Evolutionary conservation across 2,888 invertebrate genomes (phyloP).

Genomic region (Fragum sueziense): DNA sequence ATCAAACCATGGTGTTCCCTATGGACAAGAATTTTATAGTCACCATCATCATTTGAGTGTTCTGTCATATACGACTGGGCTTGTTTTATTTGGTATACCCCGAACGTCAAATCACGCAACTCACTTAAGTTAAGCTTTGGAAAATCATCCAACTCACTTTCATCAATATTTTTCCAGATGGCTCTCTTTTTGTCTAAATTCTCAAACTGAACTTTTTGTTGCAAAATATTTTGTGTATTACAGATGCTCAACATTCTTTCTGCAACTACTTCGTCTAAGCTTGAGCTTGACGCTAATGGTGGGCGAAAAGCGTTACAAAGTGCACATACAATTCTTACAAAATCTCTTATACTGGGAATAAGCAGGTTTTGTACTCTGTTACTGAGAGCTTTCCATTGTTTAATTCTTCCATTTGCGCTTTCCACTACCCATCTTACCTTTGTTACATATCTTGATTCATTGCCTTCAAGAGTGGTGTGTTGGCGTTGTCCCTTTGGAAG

Average conservation of each 20-base stretch:
- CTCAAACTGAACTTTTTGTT: neutral
- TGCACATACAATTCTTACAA: slow-evolving; percentile 15
- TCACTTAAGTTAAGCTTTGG: slow-evolving; percentile 9
- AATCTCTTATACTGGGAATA: slow-evolving; percentile 4
- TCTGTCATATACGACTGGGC: slow-evolving; percentile 2
- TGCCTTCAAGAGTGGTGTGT: neutral
- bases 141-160: neutral
- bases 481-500: neutral
- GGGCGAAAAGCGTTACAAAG: slow-evolving; percentile 19
- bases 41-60: slow-evolving; percentile 6
- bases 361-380: neutral
- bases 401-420: neutral
- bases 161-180: neutral
- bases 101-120: neutral
- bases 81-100: slow-evolving; percentile 8
- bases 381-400: neutral
- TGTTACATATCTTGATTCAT: neutral
- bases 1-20: neutral
- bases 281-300: neutral
- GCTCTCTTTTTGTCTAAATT: neutral
- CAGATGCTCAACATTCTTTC: neutral
- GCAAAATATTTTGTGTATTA: neutral
- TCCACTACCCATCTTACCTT: slow-evolving; percentile 19
- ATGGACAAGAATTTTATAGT: slow-evolving; percentile 5
- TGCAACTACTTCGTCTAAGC: neutral